Evolutionary conservation across 2,888 invertebrate genomes (phyloP), one percentile per base, ranked within the genome.

Genomic region (Netelia melanura): DNA sequence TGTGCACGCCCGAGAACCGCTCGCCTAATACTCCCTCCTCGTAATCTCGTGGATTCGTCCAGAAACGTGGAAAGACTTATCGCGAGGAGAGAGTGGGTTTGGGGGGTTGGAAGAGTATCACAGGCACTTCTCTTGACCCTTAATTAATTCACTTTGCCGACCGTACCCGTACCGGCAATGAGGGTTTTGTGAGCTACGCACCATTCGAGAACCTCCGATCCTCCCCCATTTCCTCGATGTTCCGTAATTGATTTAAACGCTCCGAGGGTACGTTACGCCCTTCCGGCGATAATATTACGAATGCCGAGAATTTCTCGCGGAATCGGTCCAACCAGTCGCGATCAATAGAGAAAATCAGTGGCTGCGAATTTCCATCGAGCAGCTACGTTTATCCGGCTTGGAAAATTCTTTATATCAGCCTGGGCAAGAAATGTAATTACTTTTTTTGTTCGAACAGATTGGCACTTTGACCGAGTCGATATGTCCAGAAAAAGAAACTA

Each of bases 221-320:
- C 43, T 25, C 61, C 56, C 17, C 54, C 38, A 58, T 54, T 68
- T 68, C 58, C 78, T 70, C 62, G 68, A 68, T 14, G 85, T 90
- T 89, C 87, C 83, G 87, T 91, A 92, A 92, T 92, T 92, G 91
- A 92, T 91, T 92, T 90, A 91, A 92, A 92, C 91, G 89, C 87
- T 89, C 87, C 87, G 71, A 87, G 88, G 89, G 78, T 65, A 89
- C 86, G 89, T 91, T 89, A 90, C 86, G 84, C 76, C 74, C 83
- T 72, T 75, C 38, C 85, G 77, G 84, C 84, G 79, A 72, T 83
- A 77, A 72, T 64, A 65, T 81, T 58, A 64, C 86, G 74, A 74
- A 68, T 75, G 30, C 58, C 23, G 58, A 17, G 64, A 10, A 74
- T 78, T 65, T 25, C 70, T 21, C 38, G 25, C 17, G 2, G 43